These are phyloP conservation scores for Catharus fuscescens DNA, from an alignment of 2,113 vertebrate species.

Conservation along the genomic window DNA sequence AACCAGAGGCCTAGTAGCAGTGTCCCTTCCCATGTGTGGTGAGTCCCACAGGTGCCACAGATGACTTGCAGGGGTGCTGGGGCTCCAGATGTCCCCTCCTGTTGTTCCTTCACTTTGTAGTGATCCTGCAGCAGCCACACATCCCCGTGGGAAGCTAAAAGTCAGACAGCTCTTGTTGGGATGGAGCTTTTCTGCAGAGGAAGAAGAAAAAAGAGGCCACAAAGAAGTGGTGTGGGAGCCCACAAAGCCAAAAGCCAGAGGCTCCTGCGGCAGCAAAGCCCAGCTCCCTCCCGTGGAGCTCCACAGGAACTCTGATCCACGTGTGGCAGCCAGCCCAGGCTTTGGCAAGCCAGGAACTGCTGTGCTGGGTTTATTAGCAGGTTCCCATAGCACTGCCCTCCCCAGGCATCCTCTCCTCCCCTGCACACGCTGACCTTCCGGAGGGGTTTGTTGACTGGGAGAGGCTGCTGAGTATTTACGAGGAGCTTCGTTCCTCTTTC, in stretches of 20 bases:
- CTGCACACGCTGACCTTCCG: background rate
- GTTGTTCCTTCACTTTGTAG: fast-evolving
- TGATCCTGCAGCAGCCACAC: background rate
- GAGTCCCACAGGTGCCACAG: background rate
- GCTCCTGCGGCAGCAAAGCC: background rate
- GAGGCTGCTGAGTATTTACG: background rate
- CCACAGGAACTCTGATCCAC: background rate
- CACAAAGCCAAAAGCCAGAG: background rate
- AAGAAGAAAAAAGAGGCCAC: background rate
- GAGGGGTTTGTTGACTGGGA: background rate
- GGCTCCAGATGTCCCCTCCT: background rate
- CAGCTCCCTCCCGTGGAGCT: background rate
- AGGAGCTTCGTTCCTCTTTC: background rate
- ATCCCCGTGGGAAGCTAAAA: background rate
- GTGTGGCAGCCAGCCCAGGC: background rate
- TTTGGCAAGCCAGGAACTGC: background rate
- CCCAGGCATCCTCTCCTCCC: background rate
- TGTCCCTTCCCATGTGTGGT: background rate
- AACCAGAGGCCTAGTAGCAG: background rate
- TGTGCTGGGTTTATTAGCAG: background rate
- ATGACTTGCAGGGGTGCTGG: background rate
- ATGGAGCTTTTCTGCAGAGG: background rate
- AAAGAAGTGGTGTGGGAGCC: background rate
- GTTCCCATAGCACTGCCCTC: constrained; percentile 25
- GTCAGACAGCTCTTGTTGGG: background rate